Conservation (phyloP, 1,140 invertebrate genomes). For the Diplogasteroides magnus region DNA sequence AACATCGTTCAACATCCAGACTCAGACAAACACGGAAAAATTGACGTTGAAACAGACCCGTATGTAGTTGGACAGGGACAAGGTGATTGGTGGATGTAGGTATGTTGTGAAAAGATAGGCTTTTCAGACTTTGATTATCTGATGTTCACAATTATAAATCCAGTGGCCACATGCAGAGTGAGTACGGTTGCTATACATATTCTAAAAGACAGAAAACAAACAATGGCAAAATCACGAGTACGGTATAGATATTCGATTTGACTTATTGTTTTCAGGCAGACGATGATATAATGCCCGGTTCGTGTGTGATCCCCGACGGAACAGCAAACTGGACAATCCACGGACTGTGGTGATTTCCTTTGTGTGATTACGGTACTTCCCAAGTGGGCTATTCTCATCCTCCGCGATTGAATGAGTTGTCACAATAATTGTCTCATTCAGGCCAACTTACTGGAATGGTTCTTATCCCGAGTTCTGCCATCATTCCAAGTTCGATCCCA, state of each 20-base stretch:
- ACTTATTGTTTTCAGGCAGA: too few species aligned
- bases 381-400: background rate
- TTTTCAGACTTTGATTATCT: background rate
- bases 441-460: background rate
- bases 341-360: slow-evolving; percentile 15
- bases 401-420: too few species aligned
- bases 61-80: too few species aligned
- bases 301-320: slow-evolving; percentile 20
- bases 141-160: background rate
- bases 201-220: too few species aligned
- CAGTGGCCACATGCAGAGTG: background rate
- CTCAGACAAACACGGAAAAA: too few species aligned
- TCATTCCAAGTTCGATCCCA: background rate
- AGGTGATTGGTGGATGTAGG: too few species aligned
- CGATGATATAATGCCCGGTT: slow-evolving; percentile 9
- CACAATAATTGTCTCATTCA: background rate
- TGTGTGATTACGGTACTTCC: background rate
- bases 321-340: slow-evolving; percentile 22
- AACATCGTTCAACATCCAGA: too few species aligned
- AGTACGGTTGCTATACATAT: too few species aligned
- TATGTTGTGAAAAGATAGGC: too few species aligned
- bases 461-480: background rate
- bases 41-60: too few species aligned
- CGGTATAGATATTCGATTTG: too few species aligned
- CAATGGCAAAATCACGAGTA: too few species aligned